Percentiles rank a stretch among this genome's conserved stretches.
These are phyloP conservation scores for Dicycla oo DNA, from an alignment of 2,888 invertebrate species.

Conservation along the genomic window DNA sequence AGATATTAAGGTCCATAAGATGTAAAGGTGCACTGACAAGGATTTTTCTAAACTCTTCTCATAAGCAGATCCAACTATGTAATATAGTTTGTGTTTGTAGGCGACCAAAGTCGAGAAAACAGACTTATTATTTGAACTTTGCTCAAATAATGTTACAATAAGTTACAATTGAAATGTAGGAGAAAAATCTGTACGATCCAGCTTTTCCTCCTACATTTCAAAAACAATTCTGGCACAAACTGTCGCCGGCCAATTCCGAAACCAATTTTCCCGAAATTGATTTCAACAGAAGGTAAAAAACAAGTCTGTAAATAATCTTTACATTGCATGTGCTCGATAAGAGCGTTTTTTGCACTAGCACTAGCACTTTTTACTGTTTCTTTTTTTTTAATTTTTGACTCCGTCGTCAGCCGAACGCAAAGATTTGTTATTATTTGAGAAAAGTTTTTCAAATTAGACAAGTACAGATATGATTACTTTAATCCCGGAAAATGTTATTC, in stretches of 20 bases:
- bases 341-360: no score
- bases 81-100: neutral
- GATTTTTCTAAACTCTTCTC: neutral
- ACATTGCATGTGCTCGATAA: no score
- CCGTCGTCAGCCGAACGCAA: no score
- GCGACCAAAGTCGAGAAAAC: neutral
- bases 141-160: neutral
- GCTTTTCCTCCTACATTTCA: neutral
- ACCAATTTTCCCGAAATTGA: conserved; percentile 13
- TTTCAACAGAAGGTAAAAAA: conserved; percentile 12
- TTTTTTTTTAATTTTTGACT: no score
- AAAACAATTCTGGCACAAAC: conserved; percentile 26
- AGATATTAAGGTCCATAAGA: neutral
- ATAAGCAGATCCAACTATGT: neutral
- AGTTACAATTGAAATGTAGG: neutral
- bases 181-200: neutral
- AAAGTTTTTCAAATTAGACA: no score
- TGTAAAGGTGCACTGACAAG: neutral
- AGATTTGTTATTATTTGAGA: no score
- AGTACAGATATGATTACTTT: no score
- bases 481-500: no score
- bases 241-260: conserved; percentile 20
- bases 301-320: conserved; percentile 19
- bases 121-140: neutral
- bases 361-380: no score